These are phyloP conservation scores for Microcebus jonahi DNA, from an alignment of 2,113 vertebrate species.

Conservation along the genomic window DNA sequence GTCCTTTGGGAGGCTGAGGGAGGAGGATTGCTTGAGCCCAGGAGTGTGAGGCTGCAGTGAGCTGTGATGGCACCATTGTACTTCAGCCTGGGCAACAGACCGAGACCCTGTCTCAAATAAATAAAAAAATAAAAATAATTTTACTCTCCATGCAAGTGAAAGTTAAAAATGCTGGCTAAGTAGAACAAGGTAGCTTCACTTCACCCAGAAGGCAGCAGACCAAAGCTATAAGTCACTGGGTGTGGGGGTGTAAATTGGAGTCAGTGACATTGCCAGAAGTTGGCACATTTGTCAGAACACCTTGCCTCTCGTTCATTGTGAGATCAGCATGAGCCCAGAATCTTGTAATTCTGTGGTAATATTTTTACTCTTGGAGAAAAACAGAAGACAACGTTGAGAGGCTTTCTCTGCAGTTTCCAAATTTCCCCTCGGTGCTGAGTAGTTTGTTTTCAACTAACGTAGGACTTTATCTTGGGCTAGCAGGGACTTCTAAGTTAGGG, in stretches of 20 bases:
- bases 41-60: too few species aligned
- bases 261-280: not conserved
- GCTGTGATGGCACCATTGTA: too few species aligned
- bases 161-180: not conserved
- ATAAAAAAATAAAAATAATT: too few species aligned
- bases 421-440: not conserved
- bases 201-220: not conserved
- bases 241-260: not conserved
- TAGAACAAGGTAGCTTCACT: not conserved
- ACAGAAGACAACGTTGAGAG: not conserved
- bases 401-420: not conserved
- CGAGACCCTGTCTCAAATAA: too few species aligned
- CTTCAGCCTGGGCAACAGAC: too few species aligned
- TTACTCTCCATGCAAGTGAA: not conserved
- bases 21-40: too few species aligned
- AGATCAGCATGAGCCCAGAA: not conserved
- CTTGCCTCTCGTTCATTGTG: not conserved
- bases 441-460: not conserved
- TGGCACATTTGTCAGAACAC: not conserved
- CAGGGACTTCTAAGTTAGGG: not conserved
- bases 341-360: not conserved
- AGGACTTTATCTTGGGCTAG: not conserved
- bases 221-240: not conserved
- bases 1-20: too few species aligned
- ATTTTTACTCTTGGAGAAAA: constrained; percentile 4